Evolutionary conservation across 2,888 invertebrate species (phyloP), one percentile per base, ranked within the genome.

Genomic region (Dynastes maya): DNA sequence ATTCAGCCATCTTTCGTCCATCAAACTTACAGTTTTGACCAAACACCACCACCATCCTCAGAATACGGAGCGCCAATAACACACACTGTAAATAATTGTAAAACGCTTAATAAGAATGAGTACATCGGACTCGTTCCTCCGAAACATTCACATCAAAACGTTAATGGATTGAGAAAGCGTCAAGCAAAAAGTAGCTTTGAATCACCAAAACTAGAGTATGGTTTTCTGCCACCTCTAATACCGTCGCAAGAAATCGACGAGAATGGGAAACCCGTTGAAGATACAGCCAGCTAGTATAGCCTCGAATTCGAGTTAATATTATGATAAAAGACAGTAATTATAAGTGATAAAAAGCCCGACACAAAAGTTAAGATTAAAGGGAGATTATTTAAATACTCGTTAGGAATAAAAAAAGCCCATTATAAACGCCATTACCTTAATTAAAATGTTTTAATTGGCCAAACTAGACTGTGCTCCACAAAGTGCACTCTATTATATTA

Each of bases 221-320:
- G 95, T 0, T 96, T 96, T 83, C 95, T 94, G 84, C 96, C 96
- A 0, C 96, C 96, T 0, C 87, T 96, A 83, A 91, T 95, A 80
- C 96, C 96, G 0, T 96, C 96, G 0, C 90, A 94, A 3, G 95
- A 95, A 86, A 93, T 96, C 9, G 95, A 95, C 84, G 92, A 95
- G 81, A 91, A 94, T 81, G 94, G 94, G 0, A 88, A 91, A 80
- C 94, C 94, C 0, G 87, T 94, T 1, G 89, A 91, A 61, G 61
- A 45, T 22, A 45, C 61, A 29, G 61, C 40, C 16, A 49, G 61
- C 55, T 74, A 61, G 22, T 49, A 27, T 29, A 27, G 4, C 22
- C 27, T 27, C 27, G 22, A 27, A 63, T 13, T 5, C 27, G 27
- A 63, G 5, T 32, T 63, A 63, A 63, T 63, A 63, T 53, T n/a